Base-by-base conservation (phyloP, 1,140 invertebrate genomes). In the Drosophila tropicalis region DNA sequence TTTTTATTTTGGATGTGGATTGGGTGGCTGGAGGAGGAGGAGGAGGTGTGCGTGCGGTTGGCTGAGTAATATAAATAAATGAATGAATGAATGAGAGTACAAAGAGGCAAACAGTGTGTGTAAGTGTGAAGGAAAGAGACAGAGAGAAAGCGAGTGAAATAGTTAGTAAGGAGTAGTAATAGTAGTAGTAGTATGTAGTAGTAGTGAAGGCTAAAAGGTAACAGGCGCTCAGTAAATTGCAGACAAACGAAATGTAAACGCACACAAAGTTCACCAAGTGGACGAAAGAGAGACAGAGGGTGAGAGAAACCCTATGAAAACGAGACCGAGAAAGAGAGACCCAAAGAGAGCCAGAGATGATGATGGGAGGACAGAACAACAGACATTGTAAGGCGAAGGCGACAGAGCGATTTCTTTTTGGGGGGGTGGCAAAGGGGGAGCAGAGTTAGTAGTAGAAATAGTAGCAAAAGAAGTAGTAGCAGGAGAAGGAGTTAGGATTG, bases 1-100 rank as follows among this genome's bases (percentile, higher is more conserved):
- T 47, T 17, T 17, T 44, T n/a, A 2, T 41, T 15, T 47, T 47
- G 32, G 25, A 51, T 25, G 32, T 3, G 55, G 7, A 5, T 17
- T 17, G 61, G 62, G 65, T 19, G 25, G 39, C 17, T 65, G 76
- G 55, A 39, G 56, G 71, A 44, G 76, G 55, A 39, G 56, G 71
- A 44, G 15, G 19, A 22, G 72, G 76, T 62, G 68, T 85, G 79
- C 79, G 71, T 82, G 82, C 62, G 82, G 71, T 70, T 87, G 68
- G 57, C 69, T 70, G 76, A 67, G 76, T 81, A 84, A 83, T 83
- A 84, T 79, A 89, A 89, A 87, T 89, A 81, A 87, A 89, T 87
- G 84, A 87, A 89, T 87, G 84, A 89, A 84, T 79, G 76, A 66
- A 76, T 79, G 70, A 82, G 73, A 79, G 70, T 66, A 55, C 6